Evolutionary conservation across 2,888 invertebrate genomes (phyloP), one percentile per base, ranked within the genome.

Genomic region (Erebia ligea): DNA sequence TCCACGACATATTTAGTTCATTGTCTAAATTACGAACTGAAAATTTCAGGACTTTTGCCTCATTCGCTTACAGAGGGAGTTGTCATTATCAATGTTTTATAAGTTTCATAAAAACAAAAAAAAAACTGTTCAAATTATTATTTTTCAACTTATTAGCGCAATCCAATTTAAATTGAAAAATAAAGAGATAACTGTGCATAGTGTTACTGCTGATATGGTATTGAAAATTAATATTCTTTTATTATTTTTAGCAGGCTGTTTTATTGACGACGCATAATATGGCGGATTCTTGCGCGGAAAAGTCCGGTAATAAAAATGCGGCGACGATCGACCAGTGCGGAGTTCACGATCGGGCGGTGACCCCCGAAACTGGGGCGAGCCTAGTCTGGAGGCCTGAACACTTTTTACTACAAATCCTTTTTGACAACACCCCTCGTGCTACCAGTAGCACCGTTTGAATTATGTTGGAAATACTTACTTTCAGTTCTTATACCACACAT

Each of bases 321-420:
- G 68, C 76, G 74, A 74, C 75, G 74, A 73, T 74, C 76, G 77
- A 76, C 75, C 75, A 84, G 86, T 84, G 85, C 81, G 81, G 87
- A 86, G 91, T 90, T 92, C 91, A 91, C 86, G 86, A 86, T 83
- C 91, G 91, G 91, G 74, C 91, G 86, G 86, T 86, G 92, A 92
- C 92, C 92, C 87, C 82, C 84, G 81, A 89, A 91, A 86, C 82
- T 90, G 80, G 91, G 87, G 80, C 90, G 86, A 81, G 82, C 84
- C 81, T 82, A 83, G 86, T 86, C 88, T 87, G 85, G 81, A 81
- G 81, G 79, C 81, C 83, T 79, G 72, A 69, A 70, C 81, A 76
- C 76, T 73, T 73, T 73, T 73, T 59, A 74, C 71, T 68, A 71
- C 67, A 67, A 72, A 72, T 68, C 67, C 68, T 71, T 64, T 70